Evolutionary conservation across 1,140 invertebrate genomes (phyloP), one percentile per base, ranked within the genome.

Genomic region (Lordiphosa mommai): DNA sequence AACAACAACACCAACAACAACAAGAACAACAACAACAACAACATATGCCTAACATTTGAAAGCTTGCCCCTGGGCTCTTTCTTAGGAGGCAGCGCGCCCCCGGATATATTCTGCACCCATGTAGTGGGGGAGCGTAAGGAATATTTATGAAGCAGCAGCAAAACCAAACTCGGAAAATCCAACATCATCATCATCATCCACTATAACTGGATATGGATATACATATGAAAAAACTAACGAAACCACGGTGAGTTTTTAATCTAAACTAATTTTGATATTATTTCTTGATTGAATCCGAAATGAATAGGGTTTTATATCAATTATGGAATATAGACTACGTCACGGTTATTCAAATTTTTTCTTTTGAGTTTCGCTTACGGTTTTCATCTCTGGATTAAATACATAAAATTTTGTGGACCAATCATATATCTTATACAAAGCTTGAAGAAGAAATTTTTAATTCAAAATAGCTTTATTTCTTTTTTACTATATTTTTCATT

Each of bases 141-240:
- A 13, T 50, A 36, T 46, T 36, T 27, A 61, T 66, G 51, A 57
- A 36, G 23, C 23, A 34, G 16, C 32, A 34, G 30, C 8, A 10
- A 10, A 47, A 33, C 40, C 20, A 43, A 43, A 43, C 20, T 43
- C 17, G 20, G 27, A 30, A 14, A 13, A 47, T 12, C 73, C 53
- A 61, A 59, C 34, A 52, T 34, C 44, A 36, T 56, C 49, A 59
- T 36, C 61, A 58, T 40, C 43, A 61, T 37, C 43, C 44, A 70
- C 41, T 17, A 52, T 36, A 65, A 56, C 66, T 37, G 61, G 61
- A 63, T 53, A 80, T 80, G 76, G 76, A 80, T 82, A 82, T 82
- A 53, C 74, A 82, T 76, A 80, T 80, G 76, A 80, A 80, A 67
- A 80, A 80, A 84, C 48, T 76, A 67, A 66, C 76, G 50, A 80